phyloP scores from a whole-genome alignment of 1,140 invertebrate species.

The Bombus turneri region DNA sequence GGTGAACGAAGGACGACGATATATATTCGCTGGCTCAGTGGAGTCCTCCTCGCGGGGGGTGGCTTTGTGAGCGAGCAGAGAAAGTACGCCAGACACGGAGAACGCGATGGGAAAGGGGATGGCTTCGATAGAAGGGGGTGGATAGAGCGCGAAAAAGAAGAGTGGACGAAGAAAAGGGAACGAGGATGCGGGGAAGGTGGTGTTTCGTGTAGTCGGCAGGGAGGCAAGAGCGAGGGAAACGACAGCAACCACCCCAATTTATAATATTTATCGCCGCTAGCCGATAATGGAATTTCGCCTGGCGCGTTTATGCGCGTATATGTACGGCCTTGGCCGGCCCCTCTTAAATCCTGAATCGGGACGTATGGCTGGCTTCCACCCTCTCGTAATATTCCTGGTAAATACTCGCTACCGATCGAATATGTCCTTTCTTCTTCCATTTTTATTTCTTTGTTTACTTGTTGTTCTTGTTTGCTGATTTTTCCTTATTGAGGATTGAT shows the following conservation, averaged over 20 bases:
- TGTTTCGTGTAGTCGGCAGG: slow-evolving; percentile 51
- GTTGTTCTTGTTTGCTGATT: not conserved
- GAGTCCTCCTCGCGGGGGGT: slow-evolving; percentile 51
- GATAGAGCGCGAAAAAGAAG: slow-evolving; percentile 37
- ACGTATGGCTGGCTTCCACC: slow-evolving; percentile 53
- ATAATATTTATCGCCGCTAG: slow-evolving; percentile 80
- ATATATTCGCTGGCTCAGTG: slow-evolving; percentile 54
- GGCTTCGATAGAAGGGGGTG: not conserved
- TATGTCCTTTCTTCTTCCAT: not conserved
- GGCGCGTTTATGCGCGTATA: slow-evolving; percentile 47
- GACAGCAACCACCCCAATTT: slow-evolving; percentile 70
- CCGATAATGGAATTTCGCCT: slow-evolving; percentile 79
- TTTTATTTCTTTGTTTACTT: not conserved
- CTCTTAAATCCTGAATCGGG: slow-evolving; percentile 66
- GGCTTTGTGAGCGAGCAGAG: slow-evolving; percentile 25
- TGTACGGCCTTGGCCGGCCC: slow-evolving; percentile 19
- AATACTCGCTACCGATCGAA: slow-evolving; percentile 23
- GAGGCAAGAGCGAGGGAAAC: slow-evolving; percentile 30
- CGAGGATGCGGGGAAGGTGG: not conserved
- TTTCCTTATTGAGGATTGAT: too few species aligned
- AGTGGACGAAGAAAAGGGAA: slow-evolving; percentile 42
- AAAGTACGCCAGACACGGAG: slow-evolving; percentile 11
- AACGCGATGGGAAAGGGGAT: not conserved
- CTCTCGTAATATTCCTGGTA: slow-evolving; percentile 62
- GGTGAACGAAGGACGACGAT: slow-evolving; percentile 56